Conservation (phyloP, 2,113 vertebrate species). For the Caretta caretta region DNA sequence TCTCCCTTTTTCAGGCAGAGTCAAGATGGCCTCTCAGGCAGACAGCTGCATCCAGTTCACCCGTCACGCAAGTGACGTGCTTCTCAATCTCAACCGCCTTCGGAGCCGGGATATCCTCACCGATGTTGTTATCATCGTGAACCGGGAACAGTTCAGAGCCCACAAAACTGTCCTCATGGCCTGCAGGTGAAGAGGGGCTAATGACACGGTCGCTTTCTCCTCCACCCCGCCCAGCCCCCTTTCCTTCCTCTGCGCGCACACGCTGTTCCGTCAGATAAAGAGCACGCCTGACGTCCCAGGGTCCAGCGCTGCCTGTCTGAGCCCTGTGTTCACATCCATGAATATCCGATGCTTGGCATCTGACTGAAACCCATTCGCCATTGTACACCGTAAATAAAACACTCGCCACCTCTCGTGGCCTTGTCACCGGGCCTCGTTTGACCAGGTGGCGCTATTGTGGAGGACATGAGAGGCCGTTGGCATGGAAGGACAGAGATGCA, state of each 20-base stretch:
- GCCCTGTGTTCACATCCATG: not conserved
- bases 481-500: not conserved
- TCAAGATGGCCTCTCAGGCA: constrained; percentile 93
- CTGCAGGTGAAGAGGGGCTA: constrained; percentile 88
- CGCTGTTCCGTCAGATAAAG: not conserved
- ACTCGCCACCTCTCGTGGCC: not conserved
- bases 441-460: not conserved
- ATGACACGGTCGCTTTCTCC: not conserved
- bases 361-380: not conserved
- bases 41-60: constrained; percentile 99
- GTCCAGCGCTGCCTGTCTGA: not conserved
- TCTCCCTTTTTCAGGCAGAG: constrained; percentile 69
- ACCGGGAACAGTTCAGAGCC: constrained; percentile 95
- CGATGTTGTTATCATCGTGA: constrained; percentile 95
- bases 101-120: constrained; percentile 95
- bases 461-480: not conserved
- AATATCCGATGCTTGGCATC: not conserved
- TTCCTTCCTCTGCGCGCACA: not conserved
- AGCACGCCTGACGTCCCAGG: not conserved
- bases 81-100: constrained; percentile 96
- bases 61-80: constrained; percentile 95
- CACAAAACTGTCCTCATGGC: constrained; percentile 99
- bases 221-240: not conserved
- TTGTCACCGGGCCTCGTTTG: not conserved
- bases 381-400: not conserved